phyloP scores from a whole-genome alignment of 2,797 vertebrate species.

The Nasua narica region DNA sequence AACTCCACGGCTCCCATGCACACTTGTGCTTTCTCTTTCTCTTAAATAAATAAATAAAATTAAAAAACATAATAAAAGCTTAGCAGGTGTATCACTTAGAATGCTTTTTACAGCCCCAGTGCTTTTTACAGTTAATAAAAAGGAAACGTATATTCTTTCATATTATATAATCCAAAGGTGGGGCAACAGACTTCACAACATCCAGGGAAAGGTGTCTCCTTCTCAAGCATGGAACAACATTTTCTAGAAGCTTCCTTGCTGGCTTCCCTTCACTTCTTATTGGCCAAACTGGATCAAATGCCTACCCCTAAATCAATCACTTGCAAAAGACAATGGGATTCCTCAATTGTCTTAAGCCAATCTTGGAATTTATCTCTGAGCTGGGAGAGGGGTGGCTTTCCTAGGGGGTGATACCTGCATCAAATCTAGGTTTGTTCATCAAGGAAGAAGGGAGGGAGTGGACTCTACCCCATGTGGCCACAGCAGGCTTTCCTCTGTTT shows the following conservation, averaged over 20 bases:
- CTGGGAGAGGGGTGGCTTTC: not conserved
- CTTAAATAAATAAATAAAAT: not conserved
- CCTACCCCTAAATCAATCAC: not conserved
- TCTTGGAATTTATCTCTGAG: not conserved
- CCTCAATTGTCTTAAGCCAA: not conserved
- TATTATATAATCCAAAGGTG: not conserved
- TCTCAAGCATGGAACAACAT: not conserved
- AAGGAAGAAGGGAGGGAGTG: not conserved
- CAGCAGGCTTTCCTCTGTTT: not conserved
- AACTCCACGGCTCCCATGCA: no score
- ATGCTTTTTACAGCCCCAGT: not conserved
- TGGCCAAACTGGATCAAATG: not conserved
- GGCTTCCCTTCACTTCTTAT: not conserved
- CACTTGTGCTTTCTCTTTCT: not conserved
- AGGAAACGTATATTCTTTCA: not conserved
- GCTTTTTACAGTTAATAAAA: not conserved
- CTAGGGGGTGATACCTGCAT: not conserved
- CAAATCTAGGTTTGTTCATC: not conserved
- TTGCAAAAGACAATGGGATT: not conserved
- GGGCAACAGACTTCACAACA: not conserved
- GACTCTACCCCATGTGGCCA: fast-evolving
- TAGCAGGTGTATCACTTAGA: not conserved
- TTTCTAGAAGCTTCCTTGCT: constrained; percentile 9
- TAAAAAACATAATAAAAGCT: not conserved
- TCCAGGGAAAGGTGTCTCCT: not conserved